Percentiles rank a stretch among this genome's conserved stretches.
phyloP scores from a whole-genome alignment of 2,797 vertebrate genomes.

The Crenuchus spilurus region DNA sequence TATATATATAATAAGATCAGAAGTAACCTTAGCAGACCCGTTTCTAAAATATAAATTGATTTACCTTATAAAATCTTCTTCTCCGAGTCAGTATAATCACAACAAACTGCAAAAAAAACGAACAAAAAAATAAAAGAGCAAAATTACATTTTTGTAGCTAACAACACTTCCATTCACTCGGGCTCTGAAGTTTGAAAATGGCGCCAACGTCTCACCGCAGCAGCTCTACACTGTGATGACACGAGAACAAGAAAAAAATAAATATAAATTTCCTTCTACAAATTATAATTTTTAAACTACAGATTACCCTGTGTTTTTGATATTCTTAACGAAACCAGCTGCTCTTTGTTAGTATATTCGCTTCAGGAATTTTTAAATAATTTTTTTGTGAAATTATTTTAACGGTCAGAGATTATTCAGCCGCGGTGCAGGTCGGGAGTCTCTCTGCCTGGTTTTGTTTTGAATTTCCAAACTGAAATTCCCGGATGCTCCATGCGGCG shows the following conservation, averaged over 20 bases:
- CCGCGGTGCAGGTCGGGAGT: slow-evolving; percentile 78
- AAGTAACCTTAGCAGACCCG: background rate
- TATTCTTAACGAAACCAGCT: slow-evolving; percentile 27
- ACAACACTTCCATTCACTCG: slow-evolving; percentile 71
- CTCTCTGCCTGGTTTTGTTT: slow-evolving; percentile 70
- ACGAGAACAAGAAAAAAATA: slow-evolving; percentile 66
- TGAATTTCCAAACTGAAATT: slow-evolving; percentile 69
- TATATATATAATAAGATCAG: background rate
- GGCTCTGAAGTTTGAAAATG: slow-evolving; percentile 79
- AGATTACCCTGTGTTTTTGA: slow-evolving; percentile 53
- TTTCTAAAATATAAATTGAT: background rate
- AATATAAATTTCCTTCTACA: slow-evolving; percentile 66
- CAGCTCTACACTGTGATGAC: slow-evolving; percentile 66
- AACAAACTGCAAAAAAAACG: background rate
- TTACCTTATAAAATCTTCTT: slow-evolving; percentile 43
- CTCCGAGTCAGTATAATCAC: background rate
- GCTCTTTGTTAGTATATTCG: slow-evolving; percentile 48
- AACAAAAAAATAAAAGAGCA: slow-evolving; percentile 34
- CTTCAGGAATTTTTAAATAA: slow-evolving; percentile 73
- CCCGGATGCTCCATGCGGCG: slow-evolving; percentile 21
- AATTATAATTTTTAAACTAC: slow-evolving; percentile 49
- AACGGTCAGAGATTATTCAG: slow-evolving; percentile 65
- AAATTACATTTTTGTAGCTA: slow-evolving; percentile 61
- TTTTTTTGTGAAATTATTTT: slow-evolving; percentile 74
- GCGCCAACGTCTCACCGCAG: slow-evolving; percentile 71